A percentile compares a stretch with the other conserved stretches of the same genome.
Conservation (phyloP, 2,797 vertebrate species). For the Danio choprae region DNA sequence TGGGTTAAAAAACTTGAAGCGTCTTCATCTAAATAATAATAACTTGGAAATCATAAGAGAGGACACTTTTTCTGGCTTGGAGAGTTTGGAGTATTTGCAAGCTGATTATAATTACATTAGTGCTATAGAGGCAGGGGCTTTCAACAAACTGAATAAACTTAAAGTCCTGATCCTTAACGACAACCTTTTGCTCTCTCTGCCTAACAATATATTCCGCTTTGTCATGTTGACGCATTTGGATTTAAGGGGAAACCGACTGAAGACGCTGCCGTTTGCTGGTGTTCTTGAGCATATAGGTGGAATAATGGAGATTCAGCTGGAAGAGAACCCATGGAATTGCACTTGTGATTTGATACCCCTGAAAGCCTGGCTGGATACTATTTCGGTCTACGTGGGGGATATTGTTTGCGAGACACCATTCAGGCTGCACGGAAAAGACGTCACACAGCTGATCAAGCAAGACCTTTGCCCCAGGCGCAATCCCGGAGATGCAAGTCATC, state of each 20-base stretch:
- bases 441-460: conserved; percentile 95
- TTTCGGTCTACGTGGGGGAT: conserved; percentile 94
- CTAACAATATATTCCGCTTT: conserved; percentile 96
- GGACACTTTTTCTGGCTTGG: conserved; percentile 92
- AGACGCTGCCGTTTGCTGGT: conserved; percentile 93
- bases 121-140: conserved; percentile 90
- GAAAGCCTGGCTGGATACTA: conserved; percentile 97
- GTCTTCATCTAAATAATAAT: conserved; percentile 97
- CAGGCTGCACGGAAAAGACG: conserved; percentile 93
- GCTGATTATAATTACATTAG: conserved; percentile 99
- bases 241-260: conserved; percentile 93
- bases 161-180: conserved; percentile 98
- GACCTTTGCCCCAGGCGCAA: conserved; percentile 94
- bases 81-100: conserved; percentile 96
- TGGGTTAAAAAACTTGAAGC: conserved; percentile 90
- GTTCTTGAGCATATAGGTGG: conserved; percentile 97
- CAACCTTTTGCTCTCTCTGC: conserved; percentile 93
- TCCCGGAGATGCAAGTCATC: conserved; percentile 81
- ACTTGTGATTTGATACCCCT: conserved; percentile 95
- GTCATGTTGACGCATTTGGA: conserved; percentile 97
- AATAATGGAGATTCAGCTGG: conserved; percentile 98
- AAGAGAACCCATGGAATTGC: conserved; percentile 99
- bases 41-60: conserved; percentile 93
- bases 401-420: conserved; percentile 98
- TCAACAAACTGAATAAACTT: conserved; percentile 95